Conservation (phyloP, 2,888 invertebrate species). For the Oeneis ivallda region DNA sequence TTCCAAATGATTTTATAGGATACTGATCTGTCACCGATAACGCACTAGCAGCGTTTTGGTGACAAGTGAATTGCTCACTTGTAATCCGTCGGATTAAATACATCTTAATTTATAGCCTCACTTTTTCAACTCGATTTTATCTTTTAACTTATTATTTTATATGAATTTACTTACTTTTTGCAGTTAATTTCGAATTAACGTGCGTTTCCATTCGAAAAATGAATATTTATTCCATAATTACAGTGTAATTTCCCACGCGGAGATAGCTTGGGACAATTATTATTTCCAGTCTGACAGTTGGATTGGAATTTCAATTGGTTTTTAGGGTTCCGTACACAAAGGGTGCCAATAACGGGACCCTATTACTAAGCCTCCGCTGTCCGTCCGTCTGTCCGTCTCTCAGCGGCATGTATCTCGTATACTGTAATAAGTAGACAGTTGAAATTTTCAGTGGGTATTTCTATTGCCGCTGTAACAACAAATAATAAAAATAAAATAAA, state of each 20-base stretch:
- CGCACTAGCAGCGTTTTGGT: slow-evolving; percentile 67
- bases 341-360: too few species aligned
- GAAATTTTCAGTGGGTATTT: too few species aligned
- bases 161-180: slow-evolving; percentile 45
- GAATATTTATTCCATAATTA: slow-evolving; percentile 50
- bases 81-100: slow-evolving; percentile 67
- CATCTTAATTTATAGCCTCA: slow-evolving; percentile 45
- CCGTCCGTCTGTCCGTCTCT: too few species aligned
- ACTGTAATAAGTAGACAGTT: too few species aligned
- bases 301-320: slow-evolving; percentile 72
- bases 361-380: too few species aligned
- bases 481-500: too few species aligned
- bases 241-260: slow-evolving; percentile 44
- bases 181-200: slow-evolving; percentile 57
- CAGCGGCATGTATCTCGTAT: too few species aligned
- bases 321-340: too few species aligned
- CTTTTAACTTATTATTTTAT: slow-evolving; percentile 14
- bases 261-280: slow-evolving; percentile 42
- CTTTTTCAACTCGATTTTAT: slow-evolving; percentile 28
- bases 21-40: slow-evolving; percentile 79
- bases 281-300: slow-evolving; percentile 58
- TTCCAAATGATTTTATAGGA: slow-evolving; percentile 71
- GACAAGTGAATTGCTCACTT: slow-evolving; percentile 73
- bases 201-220: slow-evolving; percentile 57
- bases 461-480: too few species aligned